A percentile compares a stretch with the other conserved stretches of the same genome.
phyloP scores from a whole-genome alignment of 1,140 invertebrate species.

The Hypsibius dujardini region DNA sequence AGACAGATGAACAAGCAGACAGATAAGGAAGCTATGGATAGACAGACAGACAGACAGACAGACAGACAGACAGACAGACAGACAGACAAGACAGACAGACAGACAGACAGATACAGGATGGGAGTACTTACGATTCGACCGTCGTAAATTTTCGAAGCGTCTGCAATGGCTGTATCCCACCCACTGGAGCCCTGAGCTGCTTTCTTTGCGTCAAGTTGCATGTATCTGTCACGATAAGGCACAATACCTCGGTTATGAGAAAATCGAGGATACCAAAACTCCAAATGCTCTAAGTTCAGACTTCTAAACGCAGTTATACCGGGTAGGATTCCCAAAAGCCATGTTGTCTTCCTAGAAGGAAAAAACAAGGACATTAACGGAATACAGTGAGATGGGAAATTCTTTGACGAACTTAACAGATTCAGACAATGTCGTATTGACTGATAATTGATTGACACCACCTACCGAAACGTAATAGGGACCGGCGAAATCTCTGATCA shows the following conservation, averaged over 20 bases:
- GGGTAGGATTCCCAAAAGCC: conserved; percentile 88
- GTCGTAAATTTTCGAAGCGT: conserved; percentile 85
- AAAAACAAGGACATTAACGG: conserved; percentile 19
- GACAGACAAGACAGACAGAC: too few relatives aligned
- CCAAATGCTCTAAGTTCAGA: too few relatives aligned
- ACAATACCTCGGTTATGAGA: conserved; percentile 15
- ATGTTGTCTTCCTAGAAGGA: conserved; percentile 63
- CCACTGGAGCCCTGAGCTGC: conserved; percentile 49
- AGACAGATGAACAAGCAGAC: conserved; percentile 16
- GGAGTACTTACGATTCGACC: conserved; percentile 51
- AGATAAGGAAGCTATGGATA: too few relatives aligned
- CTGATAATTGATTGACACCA: conserved; percentile 17
- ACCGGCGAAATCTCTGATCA: conserved; percentile 94
- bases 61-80: too few relatives aligned
- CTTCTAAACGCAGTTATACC: conserved; percentile 35
- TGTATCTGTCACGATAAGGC: conserved; percentile 36
- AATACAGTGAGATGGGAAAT: too few relatives aligned
- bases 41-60: conserved; percentile 4
- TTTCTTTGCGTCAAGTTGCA: conserved; percentile 53
- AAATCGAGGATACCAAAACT: too few relatives aligned
- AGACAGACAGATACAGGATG: too few relatives aligned
- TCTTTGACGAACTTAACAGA: too few relatives aligned
- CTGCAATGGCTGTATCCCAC: conserved; percentile 68
- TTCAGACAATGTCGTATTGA: conserved; percentile 18
- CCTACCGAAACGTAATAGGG: conserved; percentile 69